Percentiles rank a stretch among this genome's conserved stretches.
Evolutionary conservation across 2,113 vertebrate species (phyloP).

Genomic region (Ranitomeya imitator): DNA sequence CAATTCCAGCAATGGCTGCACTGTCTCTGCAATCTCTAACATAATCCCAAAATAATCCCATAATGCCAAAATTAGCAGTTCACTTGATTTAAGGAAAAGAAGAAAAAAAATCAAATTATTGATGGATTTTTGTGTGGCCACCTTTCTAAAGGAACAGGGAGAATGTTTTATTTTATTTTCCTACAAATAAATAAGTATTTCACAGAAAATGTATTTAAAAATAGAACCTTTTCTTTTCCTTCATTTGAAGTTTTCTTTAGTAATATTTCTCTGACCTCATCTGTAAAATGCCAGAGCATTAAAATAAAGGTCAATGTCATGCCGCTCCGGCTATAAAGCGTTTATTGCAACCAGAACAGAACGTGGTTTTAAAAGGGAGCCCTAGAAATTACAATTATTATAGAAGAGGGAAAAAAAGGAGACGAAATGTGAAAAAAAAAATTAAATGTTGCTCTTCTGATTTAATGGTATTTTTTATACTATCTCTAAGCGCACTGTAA

Average conservation of each 20-base stretch:
- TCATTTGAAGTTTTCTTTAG: conserved; percentile 18
- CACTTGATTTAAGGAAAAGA: background rate
- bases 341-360: conserved; percentile 8
- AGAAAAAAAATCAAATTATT: background rate
- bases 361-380: conserved; percentile 25
- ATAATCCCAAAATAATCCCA: background rate
- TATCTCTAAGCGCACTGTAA: background rate
- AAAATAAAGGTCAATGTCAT: conserved; percentile 37
- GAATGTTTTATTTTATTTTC: background rate
- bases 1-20: background rate
- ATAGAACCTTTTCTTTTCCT: conserved; percentile 1
- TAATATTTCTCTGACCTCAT: conserved; percentile 18
- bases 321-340: background rate
- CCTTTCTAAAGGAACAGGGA: background rate
- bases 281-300: conserved; percentile 26
- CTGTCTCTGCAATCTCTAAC: background rate
- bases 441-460: conserved; percentile 11
- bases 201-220: background rate
- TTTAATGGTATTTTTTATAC: background rate
- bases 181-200: background rate
- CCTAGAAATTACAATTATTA: conserved; percentile 27
- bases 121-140: background rate
- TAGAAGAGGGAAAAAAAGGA: background rate
- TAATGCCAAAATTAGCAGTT: background rate
- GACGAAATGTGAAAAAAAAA: background rate